Evolutionary conservation across 2,797 vertebrate species (phyloP).

Genomic region (Cyprinella venusta): DNA sequence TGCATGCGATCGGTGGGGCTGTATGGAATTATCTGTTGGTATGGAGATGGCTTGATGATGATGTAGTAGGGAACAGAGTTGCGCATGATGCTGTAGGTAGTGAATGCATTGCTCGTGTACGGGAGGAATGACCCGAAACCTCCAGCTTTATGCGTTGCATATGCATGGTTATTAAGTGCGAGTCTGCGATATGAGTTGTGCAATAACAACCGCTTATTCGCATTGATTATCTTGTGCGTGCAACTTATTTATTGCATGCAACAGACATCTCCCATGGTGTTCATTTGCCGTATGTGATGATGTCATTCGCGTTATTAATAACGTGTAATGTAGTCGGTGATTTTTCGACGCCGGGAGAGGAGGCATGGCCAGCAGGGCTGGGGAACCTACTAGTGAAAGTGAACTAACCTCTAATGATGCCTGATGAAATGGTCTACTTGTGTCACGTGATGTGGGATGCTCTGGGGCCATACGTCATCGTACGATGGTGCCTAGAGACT

Average conservation of each 20-base stretch:
- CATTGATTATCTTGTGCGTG: neutral
- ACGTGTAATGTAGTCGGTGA: slow-evolving; percentile 3
- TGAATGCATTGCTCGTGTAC: neutral
- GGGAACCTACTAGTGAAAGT: slow-evolving; percentile 47
- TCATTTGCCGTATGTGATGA: neutral
- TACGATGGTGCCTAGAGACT: slow-evolving; percentile 38
- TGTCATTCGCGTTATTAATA: neutral
- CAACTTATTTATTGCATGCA: slow-evolving; percentile 26
- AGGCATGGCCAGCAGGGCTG: slow-evolving; percentile 15
- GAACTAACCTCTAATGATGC: slow-evolving; percentile 58
- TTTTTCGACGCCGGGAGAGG: slow-evolving; percentile 16
- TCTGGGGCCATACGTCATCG: slow-evolving; percentile 53
- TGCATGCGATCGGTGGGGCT: neutral
- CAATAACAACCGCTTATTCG: neutral
- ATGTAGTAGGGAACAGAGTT: neutral
- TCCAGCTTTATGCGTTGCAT: neutral
- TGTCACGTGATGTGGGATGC: slow-evolving; percentile 56
- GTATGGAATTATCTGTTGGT: neutral
- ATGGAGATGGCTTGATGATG: neutral
- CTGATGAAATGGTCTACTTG: slow-evolving; percentile 57
- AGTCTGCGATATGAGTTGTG: neutral
- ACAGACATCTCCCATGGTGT: neutral
- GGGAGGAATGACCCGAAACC: neutral
- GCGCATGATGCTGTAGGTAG: slow-evolving; percentile 20
- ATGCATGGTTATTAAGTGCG: neutral